These are phyloP conservation scores for Sinonovacula constricta DNA, from an alignment of 1,140 invertebrate genomes.

Conservation along the genomic window DNA sequence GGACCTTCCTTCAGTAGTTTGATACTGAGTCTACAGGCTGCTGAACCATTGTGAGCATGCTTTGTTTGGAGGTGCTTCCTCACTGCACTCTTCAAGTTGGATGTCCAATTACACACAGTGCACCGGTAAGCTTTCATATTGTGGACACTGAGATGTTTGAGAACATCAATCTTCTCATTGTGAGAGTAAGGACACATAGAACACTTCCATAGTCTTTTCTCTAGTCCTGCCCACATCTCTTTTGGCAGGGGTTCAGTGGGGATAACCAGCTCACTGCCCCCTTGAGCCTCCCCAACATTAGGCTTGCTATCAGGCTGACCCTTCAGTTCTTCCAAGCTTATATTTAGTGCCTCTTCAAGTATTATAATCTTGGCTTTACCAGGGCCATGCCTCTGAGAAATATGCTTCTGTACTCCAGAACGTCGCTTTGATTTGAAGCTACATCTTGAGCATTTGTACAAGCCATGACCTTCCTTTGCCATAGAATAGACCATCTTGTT, in stretches of 20 bases:
- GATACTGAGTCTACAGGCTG: slow-evolving; percentile 57
- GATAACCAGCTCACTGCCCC: slow-evolving; percentile 27
- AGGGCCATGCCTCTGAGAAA: slow-evolving; percentile 69
- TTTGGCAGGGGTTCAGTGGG: neutral
- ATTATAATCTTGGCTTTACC: slow-evolving; percentile 59
- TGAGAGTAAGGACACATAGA: slow-evolving; percentile 68
- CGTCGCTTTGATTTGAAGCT: slow-evolving; percentile 76
- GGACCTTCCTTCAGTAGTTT: slow-evolving; percentile 56
- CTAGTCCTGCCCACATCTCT: slow-evolving; percentile 3
- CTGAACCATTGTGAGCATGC: slow-evolving; percentile 60
- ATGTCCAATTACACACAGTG: slow-evolving; percentile 62
- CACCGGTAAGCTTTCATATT: slow-evolving; percentile 71
- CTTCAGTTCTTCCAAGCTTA: neutral
- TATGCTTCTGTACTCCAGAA: slow-evolving; percentile 72
- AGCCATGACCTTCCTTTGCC: slow-evolving; percentile 17
- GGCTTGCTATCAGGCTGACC: neutral
- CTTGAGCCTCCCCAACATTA: neutral
- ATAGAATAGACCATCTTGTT: slow-evolving; percentile 28
- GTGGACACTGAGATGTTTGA: slow-evolving; percentile 68
- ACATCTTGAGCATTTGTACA: slow-evolving; percentile 76
- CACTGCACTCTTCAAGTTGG: slow-evolving; percentile 67
- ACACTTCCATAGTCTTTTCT: slow-evolving; percentile 71
- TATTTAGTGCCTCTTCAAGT: slow-evolving; percentile 57
- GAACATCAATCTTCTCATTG: slow-evolving; percentile 62
- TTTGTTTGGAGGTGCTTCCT: slow-evolving; percentile 66